A percentile compares a stretch with the other conserved stretches of the same genome.
phyloP scores from a whole-genome alignment of 2,888 invertebrate species.

The Perdita meconis region DNA sequence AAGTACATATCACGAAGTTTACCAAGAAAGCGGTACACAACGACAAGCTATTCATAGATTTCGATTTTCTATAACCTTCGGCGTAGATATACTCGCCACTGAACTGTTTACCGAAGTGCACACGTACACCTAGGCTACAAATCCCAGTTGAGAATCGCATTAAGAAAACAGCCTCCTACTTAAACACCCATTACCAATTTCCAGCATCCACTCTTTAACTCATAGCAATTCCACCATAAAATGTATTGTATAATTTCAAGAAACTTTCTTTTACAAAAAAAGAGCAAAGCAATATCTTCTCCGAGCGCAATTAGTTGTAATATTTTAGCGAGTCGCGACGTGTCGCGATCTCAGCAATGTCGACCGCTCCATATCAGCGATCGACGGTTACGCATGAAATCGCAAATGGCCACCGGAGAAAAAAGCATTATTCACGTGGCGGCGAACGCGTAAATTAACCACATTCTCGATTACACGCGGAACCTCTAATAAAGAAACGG shows the following conservation, averaged over 20 bases:
- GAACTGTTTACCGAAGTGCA: neutral
- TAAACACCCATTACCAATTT: too few species aligned
- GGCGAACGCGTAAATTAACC: conserved; percentile 27
- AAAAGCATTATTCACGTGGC: conserved; percentile 24
- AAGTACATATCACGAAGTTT: neutral
- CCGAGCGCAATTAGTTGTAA: conserved; percentile 12
- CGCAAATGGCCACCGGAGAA: conserved; percentile 39
- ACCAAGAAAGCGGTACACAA: neutral
- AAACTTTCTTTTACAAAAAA: too few species aligned
- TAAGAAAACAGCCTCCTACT: neutral
- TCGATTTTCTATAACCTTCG: conserved; percentile 10
- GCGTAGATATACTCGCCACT: neutral
- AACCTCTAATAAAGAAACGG: conserved; percentile 16
- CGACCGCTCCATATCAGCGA: conserved; percentile 32
- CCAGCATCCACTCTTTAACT: too few species aligned
- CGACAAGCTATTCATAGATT: conserved; percentile 1
- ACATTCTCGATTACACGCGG: conserved; percentile 41
- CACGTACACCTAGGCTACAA: neutral
- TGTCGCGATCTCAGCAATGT: conserved; percentile 19
- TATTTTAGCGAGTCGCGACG: conserved; percentile 16
- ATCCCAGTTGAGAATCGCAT: neutral
- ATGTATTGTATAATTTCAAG: too few species aligned
- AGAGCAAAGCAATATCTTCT: neutral
- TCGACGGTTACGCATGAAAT: conserved; percentile 54
- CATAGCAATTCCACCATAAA: too few species aligned